Evolutionary conservation across 2,888 invertebrate species (phyloP), one percentile per base, ranked within the genome.

Genomic region (Bombyx huttoni): DNA sequence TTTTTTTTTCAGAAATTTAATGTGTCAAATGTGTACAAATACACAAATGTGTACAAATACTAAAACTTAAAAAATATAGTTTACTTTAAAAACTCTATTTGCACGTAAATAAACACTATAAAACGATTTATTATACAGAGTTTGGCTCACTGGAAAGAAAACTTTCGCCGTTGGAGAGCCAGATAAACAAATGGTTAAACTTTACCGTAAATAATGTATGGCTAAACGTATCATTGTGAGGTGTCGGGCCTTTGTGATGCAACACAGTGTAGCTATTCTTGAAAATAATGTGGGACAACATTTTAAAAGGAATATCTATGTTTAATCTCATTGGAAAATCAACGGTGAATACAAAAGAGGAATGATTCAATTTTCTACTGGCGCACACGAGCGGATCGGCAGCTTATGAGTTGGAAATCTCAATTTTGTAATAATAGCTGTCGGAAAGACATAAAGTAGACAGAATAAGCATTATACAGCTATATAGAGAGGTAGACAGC

Each of bases 161-260:
- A 62, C 61, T 64, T 69, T 66, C 56, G 55, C 53, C 62, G 57
- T 61, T 60, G 56, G 53, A 60, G 57, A 62, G 56, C 48, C 64
- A 63, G 64, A 70, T 69, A 71, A 68, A 72, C 60, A 69, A 72
- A 70, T 68, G 67, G 61, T 58, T 52, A 53, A 64, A 67, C 61
- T 71, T 68, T 63, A 57, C 54, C 55, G 57, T 53, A 65, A 70
- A 67, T 67, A 70, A 68, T 65, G 58, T 63, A 67, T 58, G 51
- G 57, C 64, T 60, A 55, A 60, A 54, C 56, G 59, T 64, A 62
- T 64, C 56, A 64, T 65, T 62, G 34, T 24, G 13, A 33, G 49
- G 51, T 52, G 46, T 10, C 47, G 49, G 53, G 52, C n/a, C 51
- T 40, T 40, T 40, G 40, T 40, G 40, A 35, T 40, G 40, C 40